phyloP scores from a whole-genome alignment of 2,113 vertebrate genomes.

The Cheirogaleus medius region DNA sequence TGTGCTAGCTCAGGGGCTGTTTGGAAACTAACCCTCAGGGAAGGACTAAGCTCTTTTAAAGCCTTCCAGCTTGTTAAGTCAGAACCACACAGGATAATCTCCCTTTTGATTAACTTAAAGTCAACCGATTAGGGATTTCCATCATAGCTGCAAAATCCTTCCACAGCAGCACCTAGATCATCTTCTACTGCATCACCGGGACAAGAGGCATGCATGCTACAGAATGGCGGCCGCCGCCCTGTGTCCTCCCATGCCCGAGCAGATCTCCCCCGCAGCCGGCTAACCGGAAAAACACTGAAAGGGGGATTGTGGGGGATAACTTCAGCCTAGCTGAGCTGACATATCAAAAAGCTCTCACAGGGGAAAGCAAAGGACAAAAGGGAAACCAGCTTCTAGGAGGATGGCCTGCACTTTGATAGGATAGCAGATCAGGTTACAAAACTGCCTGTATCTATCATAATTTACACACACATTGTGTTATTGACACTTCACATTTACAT shows the following conservation, averaged over 20 bases:
- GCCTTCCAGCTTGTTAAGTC: no score
- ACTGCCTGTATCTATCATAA: background rate
- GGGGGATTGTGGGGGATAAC: background rate
- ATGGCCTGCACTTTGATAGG: no score
- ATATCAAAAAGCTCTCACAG: background rate
- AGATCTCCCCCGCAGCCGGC: no score
- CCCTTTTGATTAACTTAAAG: background rate
- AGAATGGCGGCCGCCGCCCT: background rate
- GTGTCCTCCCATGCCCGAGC: no score
- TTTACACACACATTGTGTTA: background rate
- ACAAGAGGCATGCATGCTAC: background rate
- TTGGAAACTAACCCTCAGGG: background rate
- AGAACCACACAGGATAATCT: background rate
- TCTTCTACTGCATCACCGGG: background rate
- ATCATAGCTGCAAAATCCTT: background rate
- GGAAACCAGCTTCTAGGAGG: background rate
- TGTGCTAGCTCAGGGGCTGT: background rate
- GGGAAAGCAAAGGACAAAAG: no score
- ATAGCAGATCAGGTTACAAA: background rate
- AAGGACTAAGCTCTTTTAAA: background rate
- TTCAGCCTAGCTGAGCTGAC: background rate
- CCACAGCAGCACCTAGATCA: no score
- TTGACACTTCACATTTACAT: background rate
- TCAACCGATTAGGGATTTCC: background rate
- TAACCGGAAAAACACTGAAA: background rate